Conservation (phyloP, 2,797 vertebrate genomes). For the Gambusia yucatana region DNA sequence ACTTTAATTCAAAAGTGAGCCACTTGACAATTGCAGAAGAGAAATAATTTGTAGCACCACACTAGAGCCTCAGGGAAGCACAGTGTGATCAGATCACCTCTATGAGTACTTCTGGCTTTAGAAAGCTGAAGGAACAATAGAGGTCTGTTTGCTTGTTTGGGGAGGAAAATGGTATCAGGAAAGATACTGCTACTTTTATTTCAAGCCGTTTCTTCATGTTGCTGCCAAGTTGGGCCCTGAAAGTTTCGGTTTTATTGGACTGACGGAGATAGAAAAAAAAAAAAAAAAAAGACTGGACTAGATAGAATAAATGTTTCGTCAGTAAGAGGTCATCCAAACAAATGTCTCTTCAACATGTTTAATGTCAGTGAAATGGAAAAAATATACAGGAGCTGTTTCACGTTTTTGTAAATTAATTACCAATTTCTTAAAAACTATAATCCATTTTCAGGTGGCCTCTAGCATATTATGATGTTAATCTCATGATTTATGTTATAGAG, state of each 20-base stretch:
- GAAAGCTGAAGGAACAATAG: neutral
- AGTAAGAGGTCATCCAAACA: neutral
- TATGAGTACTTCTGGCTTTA: neutral
- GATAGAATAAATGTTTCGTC: neutral
- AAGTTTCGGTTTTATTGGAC: neutral
- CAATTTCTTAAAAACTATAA: constrained; percentile 53
- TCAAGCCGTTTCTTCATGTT: neutral
- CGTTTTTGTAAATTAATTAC: constrained; percentile 41
- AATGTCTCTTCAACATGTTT: neutral
- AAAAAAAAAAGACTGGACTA: neutral
- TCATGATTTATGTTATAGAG: constrained; percentile 54
- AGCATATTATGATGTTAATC: constrained; percentile 50
- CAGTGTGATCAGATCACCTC: neutral
- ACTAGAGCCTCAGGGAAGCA: neutral
- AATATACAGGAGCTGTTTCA: neutral
- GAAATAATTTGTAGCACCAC: neutral
- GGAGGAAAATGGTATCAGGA: neutral
- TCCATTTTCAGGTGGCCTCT: constrained; percentile 52
- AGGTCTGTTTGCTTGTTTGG: neutral
- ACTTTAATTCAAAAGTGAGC: neutral
- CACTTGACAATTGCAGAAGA: neutral
- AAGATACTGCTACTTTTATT: neutral
- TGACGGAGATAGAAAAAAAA: neutral
- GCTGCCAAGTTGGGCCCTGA: neutral
- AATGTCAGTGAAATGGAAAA: neutral